Base-by-base conservation (phyloP, 1,140 invertebrate genomes). In the Phortica variegata region DNA sequence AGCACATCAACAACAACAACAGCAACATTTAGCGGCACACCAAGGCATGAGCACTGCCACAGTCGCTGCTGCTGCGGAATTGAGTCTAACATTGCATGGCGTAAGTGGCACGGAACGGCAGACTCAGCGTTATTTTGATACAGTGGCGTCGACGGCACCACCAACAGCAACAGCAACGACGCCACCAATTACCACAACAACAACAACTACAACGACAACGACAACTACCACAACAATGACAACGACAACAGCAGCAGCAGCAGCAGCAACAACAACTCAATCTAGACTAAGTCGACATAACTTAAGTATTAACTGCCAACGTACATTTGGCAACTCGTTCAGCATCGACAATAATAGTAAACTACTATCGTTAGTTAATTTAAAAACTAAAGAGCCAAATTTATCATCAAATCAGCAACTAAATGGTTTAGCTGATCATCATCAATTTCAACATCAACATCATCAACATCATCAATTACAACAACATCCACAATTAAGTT, bases 271-370 rank as follows among this genome's bases (percentile, higher is more conserved):
- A 38, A 3, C 36, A 38, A 38, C 15, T 17, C 38, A 53, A 16
- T 54, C 61, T 12, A 21, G 60, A 13, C 18, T 68, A 7, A 61
- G 63, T 5, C 43, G 65, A 0, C 63, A 65, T 29, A 60, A 61
- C 21, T 41, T 71, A 9, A 57, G 50, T 37, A 57, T 47, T 39
- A 50, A 18, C 9, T 58, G 54, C 13, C 68, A 72, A 10, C 63
- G 60, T 1, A 60, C 69, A 6, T 60, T 73, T 15, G 61, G 51
- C 55, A 61, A 58, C 10, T 68, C 70, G 10, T 54, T 73, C n/a
- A 65, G 62, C 51, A 68, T 66, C 39, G 70, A 70, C 46, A 61
- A 49, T 46, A 50, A 38, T 19, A 23, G 33, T 36, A 53, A 53
- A 52, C 21, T 41, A 34, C 56, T 54, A 3, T 69, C 59, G 20